Percentiles rank a stretch among this genome's conserved stretches.
Evolutionary conservation across 2,113 vertebrate species (phyloP).

Genomic region (Trematomus loennbergii): DNA sequence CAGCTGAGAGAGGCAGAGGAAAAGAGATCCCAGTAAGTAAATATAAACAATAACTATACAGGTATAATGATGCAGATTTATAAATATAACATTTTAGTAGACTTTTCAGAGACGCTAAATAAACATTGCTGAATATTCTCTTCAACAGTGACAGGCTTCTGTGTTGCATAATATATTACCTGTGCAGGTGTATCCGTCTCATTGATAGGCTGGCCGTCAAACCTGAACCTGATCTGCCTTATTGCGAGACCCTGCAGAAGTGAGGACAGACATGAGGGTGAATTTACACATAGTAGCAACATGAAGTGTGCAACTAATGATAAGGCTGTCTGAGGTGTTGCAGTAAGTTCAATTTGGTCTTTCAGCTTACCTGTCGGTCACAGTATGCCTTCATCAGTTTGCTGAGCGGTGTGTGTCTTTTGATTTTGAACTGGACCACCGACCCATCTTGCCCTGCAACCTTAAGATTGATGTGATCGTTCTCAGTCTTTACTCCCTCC

Average conservation of each 20-base stretch:
- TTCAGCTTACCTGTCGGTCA: constrained; percentile 89
- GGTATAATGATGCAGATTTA: background rate
- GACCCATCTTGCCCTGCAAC: constrained; percentile 94
- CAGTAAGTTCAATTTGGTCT: background rate
- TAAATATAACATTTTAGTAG: background rate
- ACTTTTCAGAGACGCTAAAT: background rate
- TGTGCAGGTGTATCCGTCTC: constrained; percentile 89
- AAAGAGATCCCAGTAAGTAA: background rate
- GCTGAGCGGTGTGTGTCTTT: constrained; percentile 93
- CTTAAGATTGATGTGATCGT: constrained; percentile 95
- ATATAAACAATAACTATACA: background rate
- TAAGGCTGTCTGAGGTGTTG: background rate
- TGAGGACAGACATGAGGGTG: background rate
- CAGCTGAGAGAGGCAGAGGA: constrained; percentile 71
- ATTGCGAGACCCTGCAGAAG: constrained; percentile 85
- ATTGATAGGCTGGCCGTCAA: constrained; percentile 89
- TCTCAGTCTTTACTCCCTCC: constrained; percentile 94
- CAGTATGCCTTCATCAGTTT: constrained; percentile 98
- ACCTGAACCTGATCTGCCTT: constrained; percentile 90
- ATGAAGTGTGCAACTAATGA: background rate
- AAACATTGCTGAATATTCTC: background rate
- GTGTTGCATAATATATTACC: constrained; percentile 63
- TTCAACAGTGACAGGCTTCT: background rate
- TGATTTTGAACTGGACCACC: constrained; percentile 95
- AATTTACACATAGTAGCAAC: background rate